Base-by-base conservation (phyloP, 2,113 vertebrate species). In the Ictalurus furcatus region DNA sequence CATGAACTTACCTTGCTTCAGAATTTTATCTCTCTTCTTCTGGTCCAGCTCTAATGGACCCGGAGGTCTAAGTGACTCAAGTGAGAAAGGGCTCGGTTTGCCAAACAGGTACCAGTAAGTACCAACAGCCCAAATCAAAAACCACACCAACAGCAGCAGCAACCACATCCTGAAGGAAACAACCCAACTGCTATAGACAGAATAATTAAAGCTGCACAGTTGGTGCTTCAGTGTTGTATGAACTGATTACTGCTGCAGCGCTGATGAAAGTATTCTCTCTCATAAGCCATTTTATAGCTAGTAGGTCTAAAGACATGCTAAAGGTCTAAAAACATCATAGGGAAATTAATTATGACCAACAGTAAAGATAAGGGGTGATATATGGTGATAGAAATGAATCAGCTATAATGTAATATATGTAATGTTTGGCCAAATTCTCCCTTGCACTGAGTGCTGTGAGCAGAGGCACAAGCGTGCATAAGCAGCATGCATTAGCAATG, bases 1-100 rank as follows among this genome's bases (percentile, higher is more conserved):
- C 23, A n/a, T 34, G 0, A 9, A 87, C 90, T 92, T 93, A 97
- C 97, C 96, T 95, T 94, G 94, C 88, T 95, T 97, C 90, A 98
- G 94, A 76, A 97, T 96, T 91, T 94, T 95, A 94, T 96, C 94
- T 1, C 96, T 91, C 87, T 93, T 92, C 0, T 91, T 96, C 52
- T 94, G 95, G 6, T 97, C 96, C 0, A 90, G 94, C 92, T 96
- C 95, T 19, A 96, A 93, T 0, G 96, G 96, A 44, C 90, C 92
- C 0, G 94, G 94, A 0, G 94, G 95, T 59, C 95, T 94, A 90
- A 96, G 90, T 0, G 95, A 95, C 79, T 95, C 94, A 69, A 95
- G 63, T 0, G 94, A 93, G 91, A 96, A 96, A 0, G 96, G 95
- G 63, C 94, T 96, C 2, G 85, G 92, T 0, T 94, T 94, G 54